These are phyloP conservation scores for Silurus glanis DNA, from an alignment of 2,113 vertebrate genomes.

Conservation along the genomic window DNA sequence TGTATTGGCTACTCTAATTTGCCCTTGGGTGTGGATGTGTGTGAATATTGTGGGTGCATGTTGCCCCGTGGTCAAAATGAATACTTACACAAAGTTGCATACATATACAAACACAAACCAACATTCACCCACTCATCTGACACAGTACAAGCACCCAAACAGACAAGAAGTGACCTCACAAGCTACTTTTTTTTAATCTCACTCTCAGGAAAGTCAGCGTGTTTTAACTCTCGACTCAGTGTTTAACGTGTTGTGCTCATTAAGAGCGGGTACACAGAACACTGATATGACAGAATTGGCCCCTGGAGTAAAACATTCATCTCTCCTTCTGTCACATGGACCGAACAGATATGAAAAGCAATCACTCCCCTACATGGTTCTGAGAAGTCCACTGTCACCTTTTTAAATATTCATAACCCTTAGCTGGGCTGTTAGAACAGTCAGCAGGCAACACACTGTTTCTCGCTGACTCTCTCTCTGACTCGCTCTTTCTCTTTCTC, in stretches of 20 bases:
- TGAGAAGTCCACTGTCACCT: constrained; percentile 63
- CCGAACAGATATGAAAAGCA: constrained; percentile 68
- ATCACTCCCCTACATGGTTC: constrained; percentile 70
- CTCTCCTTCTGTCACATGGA: constrained; percentile 30
- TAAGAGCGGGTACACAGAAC: constrained; percentile 26
- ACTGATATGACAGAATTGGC: constrained; percentile 24
- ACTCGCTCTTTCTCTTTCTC: constrained; percentile 8
- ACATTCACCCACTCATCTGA: constrained; percentile 17
- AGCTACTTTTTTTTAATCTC: background rate
- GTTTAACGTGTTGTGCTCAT: constrained; percentile 58
- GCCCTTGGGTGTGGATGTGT: background rate
- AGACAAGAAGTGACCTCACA: constrained; percentile 36
- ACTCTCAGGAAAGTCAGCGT: background rate
- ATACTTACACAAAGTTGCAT: background rate
- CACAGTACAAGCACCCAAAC: background rate
- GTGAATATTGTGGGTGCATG: background rate
- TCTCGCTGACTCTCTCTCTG: constrained; percentile 3
- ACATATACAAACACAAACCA: constrained; percentile 16
- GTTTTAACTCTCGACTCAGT: constrained; percentile 47
- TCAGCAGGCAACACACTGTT: constrained; percentile 56
- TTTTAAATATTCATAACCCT: constrained; percentile 70
- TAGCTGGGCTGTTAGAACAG: constrained; percentile 60
- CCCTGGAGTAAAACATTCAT: constrained; percentile 48
- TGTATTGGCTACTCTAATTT: background rate
- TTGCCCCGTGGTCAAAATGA: background rate